A percentile compares a stretch with the other conserved stretches of the same genome.
Evolutionary conservation across 1,140 invertebrate genomes (phyloP).

Genomic region (Ylistrum balloti): DNA sequence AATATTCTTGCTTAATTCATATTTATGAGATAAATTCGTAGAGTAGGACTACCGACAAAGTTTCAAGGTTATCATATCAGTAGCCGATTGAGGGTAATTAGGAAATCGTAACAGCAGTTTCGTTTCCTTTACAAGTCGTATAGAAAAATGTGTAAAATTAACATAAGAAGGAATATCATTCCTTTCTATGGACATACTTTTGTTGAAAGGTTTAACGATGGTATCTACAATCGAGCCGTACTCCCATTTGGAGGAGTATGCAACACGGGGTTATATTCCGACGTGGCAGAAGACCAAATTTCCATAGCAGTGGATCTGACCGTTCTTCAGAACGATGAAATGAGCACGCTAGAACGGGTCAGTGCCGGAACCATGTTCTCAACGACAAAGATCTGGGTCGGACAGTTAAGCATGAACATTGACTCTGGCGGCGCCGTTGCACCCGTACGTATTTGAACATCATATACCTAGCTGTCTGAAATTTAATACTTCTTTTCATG

Average conservation of each 20-base stretch:
- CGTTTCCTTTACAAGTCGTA: too few relatives aligned
- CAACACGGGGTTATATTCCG: conserved; percentile 57
- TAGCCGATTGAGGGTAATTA: too few relatives aligned
- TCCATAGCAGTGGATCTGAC: conserved; percentile 63
- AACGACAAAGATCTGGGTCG: conserved; percentile 68
- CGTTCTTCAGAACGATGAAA: conserved; percentile 60
- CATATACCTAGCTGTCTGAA: too few relatives aligned
- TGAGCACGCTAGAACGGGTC: conserved; percentile 62
- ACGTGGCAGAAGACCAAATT: conserved; percentile 62
- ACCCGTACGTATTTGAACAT: conserved; percentile 50
- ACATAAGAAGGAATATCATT: too few relatives aligned
- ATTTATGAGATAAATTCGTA: too few relatives aligned
- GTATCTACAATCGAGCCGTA: conserved; percentile 66
- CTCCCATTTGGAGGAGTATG: conserved; percentile 66
- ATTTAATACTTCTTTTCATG: too few relatives aligned
- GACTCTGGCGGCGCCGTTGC: conserved; percentile 41
- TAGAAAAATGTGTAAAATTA: too few relatives aligned
- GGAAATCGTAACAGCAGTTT: too few relatives aligned
- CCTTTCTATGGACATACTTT: too few relatives aligned
- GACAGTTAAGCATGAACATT: conserved; percentile 61
- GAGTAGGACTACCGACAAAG: too few relatives aligned
- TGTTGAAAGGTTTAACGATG: conserved; percentile 63
- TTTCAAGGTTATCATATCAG: too few relatives aligned
- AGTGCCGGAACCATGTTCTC: conserved; percentile 68
- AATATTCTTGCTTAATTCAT: too few relatives aligned